Evolutionary conservation across 2,797 vertebrate species (phyloP).

Genomic region (Benthosema pterotum): DNA sequence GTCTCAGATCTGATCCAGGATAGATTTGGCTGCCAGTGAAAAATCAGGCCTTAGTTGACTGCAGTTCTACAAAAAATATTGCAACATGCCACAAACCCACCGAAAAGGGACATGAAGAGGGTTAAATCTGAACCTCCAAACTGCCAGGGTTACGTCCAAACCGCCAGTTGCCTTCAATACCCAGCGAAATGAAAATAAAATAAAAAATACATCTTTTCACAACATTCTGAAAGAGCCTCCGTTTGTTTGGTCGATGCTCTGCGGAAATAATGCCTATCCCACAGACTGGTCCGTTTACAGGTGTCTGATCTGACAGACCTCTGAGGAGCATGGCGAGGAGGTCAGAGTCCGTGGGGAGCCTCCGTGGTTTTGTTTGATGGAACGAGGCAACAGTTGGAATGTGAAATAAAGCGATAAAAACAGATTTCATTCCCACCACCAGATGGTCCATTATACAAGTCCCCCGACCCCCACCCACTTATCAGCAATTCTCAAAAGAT

Average conservation of each 20-base stretch:
- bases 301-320: conserved; percentile 9
- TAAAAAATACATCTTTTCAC: neutral
- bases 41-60: too few relatives aligned
- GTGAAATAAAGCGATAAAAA: conserved; percentile 1
- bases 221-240: conserved; percentile 12
- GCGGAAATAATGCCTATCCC: neutral
- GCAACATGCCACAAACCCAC: too few relatives aligned
- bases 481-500: too few relatives aligned
- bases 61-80: too few relatives aligned
- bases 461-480: too few relatives aligned
- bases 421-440: neutral
- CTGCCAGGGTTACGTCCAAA: conserved; percentile 3
- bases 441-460: neutral
- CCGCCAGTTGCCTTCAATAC: neutral
- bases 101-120: too few relatives aligned
- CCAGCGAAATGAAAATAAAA: neutral
- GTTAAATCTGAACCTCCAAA: neutral
- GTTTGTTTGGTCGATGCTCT: conserved; percentile 26
- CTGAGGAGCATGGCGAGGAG: neutral
- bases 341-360: conserved; percentile 12
- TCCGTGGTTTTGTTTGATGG: neutral
- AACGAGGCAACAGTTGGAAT: conserved; percentile 15
- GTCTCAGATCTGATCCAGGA: too few relatives aligned
- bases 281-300: neutral
- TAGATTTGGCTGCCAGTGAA: too few relatives aligned